These are phyloP conservation scores for Copidosoma floridanum DNA, from an alignment of 1,140 invertebrate species.

Conservation along the genomic window DNA sequence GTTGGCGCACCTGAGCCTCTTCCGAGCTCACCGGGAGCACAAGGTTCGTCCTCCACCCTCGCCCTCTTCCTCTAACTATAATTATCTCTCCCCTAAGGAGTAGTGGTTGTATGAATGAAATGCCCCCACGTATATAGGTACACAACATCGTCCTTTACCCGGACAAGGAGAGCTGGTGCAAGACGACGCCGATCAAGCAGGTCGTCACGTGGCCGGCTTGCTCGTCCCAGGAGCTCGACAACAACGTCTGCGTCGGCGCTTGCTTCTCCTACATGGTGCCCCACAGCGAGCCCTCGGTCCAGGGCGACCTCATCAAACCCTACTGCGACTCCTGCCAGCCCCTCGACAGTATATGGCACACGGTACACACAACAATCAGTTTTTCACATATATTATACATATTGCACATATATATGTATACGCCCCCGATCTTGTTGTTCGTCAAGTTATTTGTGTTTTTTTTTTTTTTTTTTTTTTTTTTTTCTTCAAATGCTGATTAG, in stretches of 20 bases:
- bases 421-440: no score
- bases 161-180: slow-evolving; percentile 70
- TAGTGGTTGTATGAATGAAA: not conserved
- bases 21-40: slow-evolving; percentile 51
- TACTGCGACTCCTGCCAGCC: slow-evolving; percentile 72
- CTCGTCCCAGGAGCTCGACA: slow-evolving; percentile 64
- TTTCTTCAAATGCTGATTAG: slow-evolving; percentile 40
- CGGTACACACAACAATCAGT: no score
- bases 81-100: not conserved
- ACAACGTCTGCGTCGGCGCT: slow-evolving; percentile 68
- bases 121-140: slow-evolving; percentile 59
- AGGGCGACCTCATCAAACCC: slow-evolving; percentile 65
- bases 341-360: slow-evolving; percentile 62
- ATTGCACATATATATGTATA: not conserved
- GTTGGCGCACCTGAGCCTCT: slow-evolving; percentile 32
- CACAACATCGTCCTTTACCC: slow-evolving; percentile 70
- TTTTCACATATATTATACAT: no score
- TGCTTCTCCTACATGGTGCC: slow-evolving; percentile 71
- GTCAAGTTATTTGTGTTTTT: no score
- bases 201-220: slow-evolving; percentile 64
- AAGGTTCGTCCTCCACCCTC: slow-evolving; percentile 43
- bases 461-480: slow-evolving; percentile 5
- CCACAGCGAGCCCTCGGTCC: slow-evolving; percentile 64
- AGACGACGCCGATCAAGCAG: slow-evolving; percentile 66
- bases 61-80: not conserved